A percentile compares a stretch with the other conserved stretches of the same genome.
Conservation (phyloP, 1,140 invertebrate species). For the Holcopasites calliopsidis region DNA sequence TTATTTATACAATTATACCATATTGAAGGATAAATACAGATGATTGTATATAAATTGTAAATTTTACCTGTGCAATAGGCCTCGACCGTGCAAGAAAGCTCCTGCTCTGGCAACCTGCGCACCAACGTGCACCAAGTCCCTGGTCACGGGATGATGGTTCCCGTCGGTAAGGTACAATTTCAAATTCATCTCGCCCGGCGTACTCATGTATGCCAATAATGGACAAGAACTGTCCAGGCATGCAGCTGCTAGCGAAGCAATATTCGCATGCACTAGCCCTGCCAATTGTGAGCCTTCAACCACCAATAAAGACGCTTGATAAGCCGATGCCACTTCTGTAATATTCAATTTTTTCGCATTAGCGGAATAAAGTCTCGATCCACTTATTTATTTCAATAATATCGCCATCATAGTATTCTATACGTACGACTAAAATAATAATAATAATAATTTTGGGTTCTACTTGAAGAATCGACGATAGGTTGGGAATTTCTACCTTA, state of each 20-base stretch:
- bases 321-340: constrained; percentile 88
- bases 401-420: no score
- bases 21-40: neutral
- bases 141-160: constrained; percentile 85
- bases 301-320: constrained; percentile 90
- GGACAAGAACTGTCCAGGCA: constrained; percentile 88
- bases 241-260: constrained; percentile 89
- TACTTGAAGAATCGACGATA: neutral
- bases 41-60: no score
- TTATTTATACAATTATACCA: neutral
- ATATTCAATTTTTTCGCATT: constrained; percentile 41
- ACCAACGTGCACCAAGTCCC: constrained; percentile 94
- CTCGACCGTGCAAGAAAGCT: constrained; percentile 93
- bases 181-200: constrained; percentile 89
- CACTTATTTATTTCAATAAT: accelerated
- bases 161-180: constrained; percentile 87
- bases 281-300: constrained; percentile 92
- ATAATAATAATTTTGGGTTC: neutral
- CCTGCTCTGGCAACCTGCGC: constrained; percentile 93
- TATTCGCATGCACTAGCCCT: constrained; percentile 90
- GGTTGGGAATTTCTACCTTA: constrained; percentile 15
- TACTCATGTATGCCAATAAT: constrained; percentile 90
- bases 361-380: neutral
- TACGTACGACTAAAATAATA: no score
- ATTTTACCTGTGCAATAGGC: constrained; percentile 89